A percentile compares a stretch with the other conserved stretches of the same genome.
Evolutionary conservation across 2,113 vertebrate species (phyloP).

Genomic region (Bos taurus): ARS-UCD2.0 NC_037330.1:114273001-114273500

Average conservation of each 20-base stretch:
- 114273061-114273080: neutral
- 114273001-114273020: neutral
- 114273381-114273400: neutral
- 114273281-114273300: neutral
- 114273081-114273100: neutral
- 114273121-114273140: neutral
- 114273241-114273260: neutral
- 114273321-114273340: rapidly evolving
- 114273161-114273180: neutral
- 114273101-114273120: neutral
- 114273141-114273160: neutral
- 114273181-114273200: too few species aligned
- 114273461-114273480: neutral
- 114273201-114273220: neutral
- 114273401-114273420: neutral
- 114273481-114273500: neutral
- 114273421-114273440: neutral
- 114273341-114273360: rapidly evolving
- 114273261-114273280: neutral
- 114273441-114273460: neutral
- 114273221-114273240: rapidly evolving
- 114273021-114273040: neutral
- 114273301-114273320: neutral
- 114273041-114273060: neutral
- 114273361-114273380: neutral